Evolutionary conservation across 2,113 vertebrate species (phyloP), one percentile per base, ranked within the genome.

Genomic region (Sceloporus undulatus): DNA sequence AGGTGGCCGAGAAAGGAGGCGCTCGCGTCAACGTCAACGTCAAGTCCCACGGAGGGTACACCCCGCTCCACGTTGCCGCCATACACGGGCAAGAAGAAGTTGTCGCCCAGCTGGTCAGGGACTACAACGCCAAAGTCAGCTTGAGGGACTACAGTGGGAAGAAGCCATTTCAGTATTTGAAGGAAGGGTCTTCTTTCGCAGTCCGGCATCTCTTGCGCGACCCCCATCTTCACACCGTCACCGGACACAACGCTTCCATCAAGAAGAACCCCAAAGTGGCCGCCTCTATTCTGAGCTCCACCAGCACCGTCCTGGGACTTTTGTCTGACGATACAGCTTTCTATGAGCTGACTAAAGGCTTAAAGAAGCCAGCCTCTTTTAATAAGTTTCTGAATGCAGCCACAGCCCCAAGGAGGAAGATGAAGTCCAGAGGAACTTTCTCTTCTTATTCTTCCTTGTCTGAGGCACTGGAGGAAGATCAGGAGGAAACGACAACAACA

Each of bases 111-210:
- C 93, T 99, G 87, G 97, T 99, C 38, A 94, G 84, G 10, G 96
- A 96, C 82, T 97, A 97, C 82, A 94, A 95, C 0, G 98, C 98
- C 62, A 94, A 97, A 8, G 93, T 92, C 0, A 94, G 94, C 19
- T 74, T 98, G 80, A 95, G 99, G 48, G 99, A 99, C 95, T 98
- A 99, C 95, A 97, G 97, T 0, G 99, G 99, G 27, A 98, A 97
- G 87, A 98, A 95, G 85, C 96, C 99, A 0, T 97, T 97, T 92
- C 98, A 99, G 83, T 99, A 99, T 85, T 90, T 99, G 68, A 95
- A 80, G 78, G 94, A 95, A 4, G 97, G 95, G 0, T 79, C 96
- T 0, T 96, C 98, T 0, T 81, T 81, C 0, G 90, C 92, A 0
- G 48, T 98, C 34, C 94, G 96, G 34, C 96, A 96, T 88, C 91